Evolutionary conservation across 2,113 vertebrate genomes (phyloP), one percentile per base, ranked within the genome.

Genomic region (Scalopus aquaticus): DNA sequence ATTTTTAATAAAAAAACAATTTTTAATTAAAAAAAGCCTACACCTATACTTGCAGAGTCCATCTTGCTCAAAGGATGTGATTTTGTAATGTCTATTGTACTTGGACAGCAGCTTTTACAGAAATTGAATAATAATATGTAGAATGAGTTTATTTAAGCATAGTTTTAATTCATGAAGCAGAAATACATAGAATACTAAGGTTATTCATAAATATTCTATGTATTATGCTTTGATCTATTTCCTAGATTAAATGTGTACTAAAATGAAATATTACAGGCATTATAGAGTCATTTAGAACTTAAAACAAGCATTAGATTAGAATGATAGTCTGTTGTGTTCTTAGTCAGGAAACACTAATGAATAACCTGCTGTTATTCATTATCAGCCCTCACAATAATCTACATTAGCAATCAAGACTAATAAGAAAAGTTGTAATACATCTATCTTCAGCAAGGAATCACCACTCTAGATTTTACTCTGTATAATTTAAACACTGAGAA

Each of bases 301-400:
- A 88, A 96, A 95, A 94, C 67, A 97, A 97, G 94, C 82, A 84
- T 85, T 90, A 89, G 15, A 94, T 79, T 96, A 13, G 17, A 97
- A 96, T 9, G 0, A 42, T 91, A 95, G 97, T 96, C 56, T 44
- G 2, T 81, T 83, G 96, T 89, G 16, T 32, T 84, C 84, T 42
- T 79, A 87, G 91, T 84, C 20, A 79, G 39, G 42, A 95, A 96
- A 76, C 94, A 32, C 72, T 97, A 97, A 97, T 96, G 83, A 98
- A 95, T 95, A 96, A 96, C 87, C 84, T 78, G 65, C 84, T 89
- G 91, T 87, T 74, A 73, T 95, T 78, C 76, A 97, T 93, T 96
- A 83, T 96, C 80, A 39, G 95, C 56, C 37, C 90, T 72, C 46
- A 81, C 42, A 88, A 82, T 46, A 77, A 95, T 97, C 95, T 93